Evolutionary conservation across 2,797 vertebrate species (phyloP), one percentile per base, ranked within the genome.

Genomic region (Spinus pinus): DNA sequence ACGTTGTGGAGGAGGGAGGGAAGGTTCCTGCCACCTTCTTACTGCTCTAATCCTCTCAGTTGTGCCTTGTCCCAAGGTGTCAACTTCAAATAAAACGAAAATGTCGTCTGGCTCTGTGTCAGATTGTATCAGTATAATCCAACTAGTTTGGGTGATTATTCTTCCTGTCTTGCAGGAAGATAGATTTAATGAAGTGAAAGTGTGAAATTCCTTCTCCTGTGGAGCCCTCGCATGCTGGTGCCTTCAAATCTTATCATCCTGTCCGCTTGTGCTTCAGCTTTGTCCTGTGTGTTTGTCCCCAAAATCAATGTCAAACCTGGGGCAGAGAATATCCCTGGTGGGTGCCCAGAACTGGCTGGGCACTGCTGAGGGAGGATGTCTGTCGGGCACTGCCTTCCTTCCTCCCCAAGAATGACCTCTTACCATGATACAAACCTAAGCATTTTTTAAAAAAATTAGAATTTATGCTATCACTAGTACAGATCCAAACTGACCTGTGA

Each of bases 71-170:
- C 69, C 85, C 54, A 69, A 83, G 69, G 61, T 87, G 65, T 89
- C 31, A 81, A 8, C 75, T 90, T 78, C 61, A 82, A 83, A 89
- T 89, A 80, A 87, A 90, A 81, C 54, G 61, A 78, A 91, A 44
- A 75, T 60, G 10, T 72, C 41, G 81, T 69, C 87, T 90, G 73
- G 30, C 77, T 86, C 54, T 0, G 0, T 62, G 72, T 91, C 87
- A 75, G 53, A 41, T 66, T 66, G 51, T 49, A 51, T 83, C 69
- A n/a, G 10, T 31, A 1, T 44, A 35, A 47, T 39, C 25, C 35
- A 35, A 47, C 30, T 91, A 61, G 44, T 91, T 58, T 57, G 51
- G 23, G 23, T 78, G 46, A 35, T 65, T 65, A 27, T 41, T 88
- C 81, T 79, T 78, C 25, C n/a, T 82, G 14, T 60, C 53, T 47